A percentile compares a stretch with the other conserved stretches of the same genome.
phyloP scores from a whole-genome alignment of 1,140 invertebrate species.

The Apis florea region DNA sequence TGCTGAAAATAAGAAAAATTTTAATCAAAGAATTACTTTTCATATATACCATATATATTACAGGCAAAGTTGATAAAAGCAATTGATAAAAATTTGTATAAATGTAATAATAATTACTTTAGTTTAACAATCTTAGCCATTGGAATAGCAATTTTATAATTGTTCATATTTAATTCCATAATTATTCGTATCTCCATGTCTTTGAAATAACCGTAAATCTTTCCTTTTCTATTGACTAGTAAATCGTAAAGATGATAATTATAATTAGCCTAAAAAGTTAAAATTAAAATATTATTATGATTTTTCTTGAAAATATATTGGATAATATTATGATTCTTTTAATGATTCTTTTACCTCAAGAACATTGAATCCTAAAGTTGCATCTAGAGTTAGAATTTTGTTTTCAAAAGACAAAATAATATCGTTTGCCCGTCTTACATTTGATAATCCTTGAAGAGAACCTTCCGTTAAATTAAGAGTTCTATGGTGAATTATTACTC shows the following conservation, averaged over 20 bases:
- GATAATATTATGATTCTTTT: neutral
- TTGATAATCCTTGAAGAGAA: conserved; percentile 58
- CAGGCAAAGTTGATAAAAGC: no score
- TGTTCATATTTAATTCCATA: conserved; percentile 25
- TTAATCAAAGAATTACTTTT: neutral
- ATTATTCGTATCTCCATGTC: conserved; percentile 16
- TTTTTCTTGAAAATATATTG: neutral
- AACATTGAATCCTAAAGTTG: conserved; percentile 56
- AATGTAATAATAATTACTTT: conserved; percentile 46
- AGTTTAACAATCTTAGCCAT: conserved; percentile 49
- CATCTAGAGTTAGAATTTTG: conserved; percentile 41
- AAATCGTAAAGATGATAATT: conserved; percentile 50
- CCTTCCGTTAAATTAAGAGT: conserved; percentile 45
- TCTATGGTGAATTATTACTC: conserved; percentile 12
- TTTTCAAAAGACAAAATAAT: conserved; percentile 37
- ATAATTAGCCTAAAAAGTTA: conserved; percentile 59
- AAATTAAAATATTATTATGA: neutral
- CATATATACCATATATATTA: no score
- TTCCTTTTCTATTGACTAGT: conserved; percentile 45
- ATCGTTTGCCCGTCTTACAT: conserved; percentile 42
- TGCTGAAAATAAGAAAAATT: conserved; percentile 38
- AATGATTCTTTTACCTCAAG: conserved; percentile 59
- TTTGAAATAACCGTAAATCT: conserved; percentile 40
- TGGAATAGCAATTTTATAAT: conserved; percentile 23
- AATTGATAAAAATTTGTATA: neutral